Conservation (phyloP, 2,797 vertebrate genomes). For the Betta splendens region DNA sequence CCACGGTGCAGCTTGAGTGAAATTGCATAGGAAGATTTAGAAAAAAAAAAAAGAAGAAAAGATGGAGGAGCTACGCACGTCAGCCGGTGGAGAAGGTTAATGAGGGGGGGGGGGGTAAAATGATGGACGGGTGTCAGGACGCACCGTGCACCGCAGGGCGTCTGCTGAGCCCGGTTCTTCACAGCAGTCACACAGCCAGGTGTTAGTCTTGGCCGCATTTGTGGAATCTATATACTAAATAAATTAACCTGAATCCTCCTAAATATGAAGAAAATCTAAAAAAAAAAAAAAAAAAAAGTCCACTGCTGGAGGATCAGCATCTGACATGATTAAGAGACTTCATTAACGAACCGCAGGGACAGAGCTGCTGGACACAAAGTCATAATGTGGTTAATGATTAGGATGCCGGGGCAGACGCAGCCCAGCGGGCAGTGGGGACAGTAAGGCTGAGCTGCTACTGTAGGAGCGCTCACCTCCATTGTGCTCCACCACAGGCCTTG, state of each 20-base stretch:
- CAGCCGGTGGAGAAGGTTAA: too few relatives aligned
- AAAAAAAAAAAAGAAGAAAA: not conserved
- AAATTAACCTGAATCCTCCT: not conserved
- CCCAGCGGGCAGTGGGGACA: conserved; percentile 77
- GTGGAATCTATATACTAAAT: too few relatives aligned
- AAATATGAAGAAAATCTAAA: not conserved
- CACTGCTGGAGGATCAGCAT: not conserved
- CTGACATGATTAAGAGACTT: conserved; percentile 6
- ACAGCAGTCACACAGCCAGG: too few relatives aligned
- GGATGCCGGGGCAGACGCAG: conserved; percentile 56
- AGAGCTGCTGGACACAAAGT: conserved; percentile 34
- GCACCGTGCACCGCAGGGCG: too few relatives aligned
- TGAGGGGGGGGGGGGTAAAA: too few relatives aligned
- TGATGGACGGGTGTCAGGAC: too few relatives aligned
- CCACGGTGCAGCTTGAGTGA: conserved; percentile 45
- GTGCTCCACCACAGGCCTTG: conserved; percentile 58
- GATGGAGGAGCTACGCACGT: not conserved
- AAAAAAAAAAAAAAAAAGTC: not conserved
- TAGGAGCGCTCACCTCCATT: conserved; percentile 61
- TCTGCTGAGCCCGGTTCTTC: too few relatives aligned
- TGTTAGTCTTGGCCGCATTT: too few relatives aligned
- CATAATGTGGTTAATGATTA: conserved; percentile 74
- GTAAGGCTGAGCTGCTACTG: conserved; percentile 76
- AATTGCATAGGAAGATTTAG: conserved; percentile 44
- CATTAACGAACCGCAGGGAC: conserved; percentile 9